These are phyloP conservation scores for Barbus barbus DNA, from an alignment of 2,113 vertebrate genomes.

Conservation along the genomic window DNA sequence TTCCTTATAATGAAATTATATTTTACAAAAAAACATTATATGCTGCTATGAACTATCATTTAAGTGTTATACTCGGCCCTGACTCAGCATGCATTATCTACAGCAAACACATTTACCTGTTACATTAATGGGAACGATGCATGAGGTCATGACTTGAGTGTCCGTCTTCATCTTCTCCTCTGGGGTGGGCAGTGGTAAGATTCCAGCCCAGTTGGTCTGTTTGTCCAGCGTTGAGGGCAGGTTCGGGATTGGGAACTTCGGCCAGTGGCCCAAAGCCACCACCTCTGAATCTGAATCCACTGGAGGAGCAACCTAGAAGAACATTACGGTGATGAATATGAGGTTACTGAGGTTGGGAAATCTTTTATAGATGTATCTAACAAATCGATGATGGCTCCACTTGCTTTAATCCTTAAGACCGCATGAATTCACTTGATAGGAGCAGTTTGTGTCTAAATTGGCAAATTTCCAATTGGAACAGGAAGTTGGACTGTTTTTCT, in stretches of 20 bases:
- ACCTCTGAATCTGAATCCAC: conserved; percentile 87
- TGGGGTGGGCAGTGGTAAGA: conserved; percentile 94
- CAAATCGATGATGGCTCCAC: not conserved
- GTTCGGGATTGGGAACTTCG: conserved; percentile 92
- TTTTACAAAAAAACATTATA: not conserved
- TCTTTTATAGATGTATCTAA: not conserved
- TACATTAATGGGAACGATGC: conserved; percentile 98
- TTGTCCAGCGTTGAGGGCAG: conserved; percentile 97
- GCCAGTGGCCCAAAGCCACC: conserved; percentile 88
- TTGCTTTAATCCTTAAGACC: not conserved
- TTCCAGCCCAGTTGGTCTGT: conserved; percentile 97
- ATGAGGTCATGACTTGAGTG: conserved; percentile 92
- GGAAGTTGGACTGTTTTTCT: not conserved
- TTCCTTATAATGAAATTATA: not conserved
- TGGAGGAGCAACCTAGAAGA: conserved; percentile 79
- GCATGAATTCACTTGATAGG: not conserved
- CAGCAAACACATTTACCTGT: conserved; percentile 81
- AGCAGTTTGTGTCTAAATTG: not conserved
- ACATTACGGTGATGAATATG: not conserved
- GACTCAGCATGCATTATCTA: conserved; percentile 9
- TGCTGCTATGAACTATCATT: not conserved
- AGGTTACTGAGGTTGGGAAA: not conserved
- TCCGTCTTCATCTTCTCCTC: conserved; percentile 96
- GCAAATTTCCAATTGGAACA: not conserved
- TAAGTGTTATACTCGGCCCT: not conserved